Evolutionary conservation across 2,113 vertebrate species (phyloP), one percentile per base, ranked within the genome.

Genomic region (Cyanoderma ruficeps): DNA sequence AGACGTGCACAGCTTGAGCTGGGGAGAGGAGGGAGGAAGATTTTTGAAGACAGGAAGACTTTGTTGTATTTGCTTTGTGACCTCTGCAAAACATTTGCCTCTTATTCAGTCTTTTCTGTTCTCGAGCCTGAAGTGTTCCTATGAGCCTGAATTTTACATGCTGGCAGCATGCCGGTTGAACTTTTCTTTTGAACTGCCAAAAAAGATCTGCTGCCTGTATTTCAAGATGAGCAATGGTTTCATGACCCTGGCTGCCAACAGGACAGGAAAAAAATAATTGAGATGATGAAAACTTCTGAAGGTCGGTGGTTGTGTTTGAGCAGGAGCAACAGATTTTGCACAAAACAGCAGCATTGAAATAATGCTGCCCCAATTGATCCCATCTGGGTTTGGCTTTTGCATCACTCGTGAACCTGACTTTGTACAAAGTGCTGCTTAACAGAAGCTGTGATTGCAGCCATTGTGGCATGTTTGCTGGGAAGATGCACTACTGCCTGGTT

Each of bases 1-100:
- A 76, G 93, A 46, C 57, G 93, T 63, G 87, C 95, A 79, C 94
- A 96, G 94, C 96, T 88, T 95, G 94, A 90, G 75, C 21, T 0
- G 0, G 75, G 42, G 37, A 65, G 49, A 49, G 53, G n/a, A 72
- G 63, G 47, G 90, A 91, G 82, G 70, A 87, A 79, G 80, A 85
- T 64, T 71, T 83, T 80, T 74, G 87, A 69, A 86, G 75, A 39
- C 4, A 28, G 50, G 50, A 82, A 72, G 70, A 93, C 93, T 82
- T 88, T 0, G 2, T 50, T 70, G 53, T 84, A 9, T 87, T 97
- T 96, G 82, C 82, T 94, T 80, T 85, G 75, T 94, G 92, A 94
- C 93, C 75, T 88, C 92, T 91, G 50, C 53, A 65, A 87, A 90
- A 77, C 79, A 35, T 68, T 96, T 60, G 79, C 88, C 85, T 90